These are phyloP conservation scores for Phortica magna DNA, from an alignment of 2,888 invertebrate genomes.

Conservation along the genomic window DNA sequence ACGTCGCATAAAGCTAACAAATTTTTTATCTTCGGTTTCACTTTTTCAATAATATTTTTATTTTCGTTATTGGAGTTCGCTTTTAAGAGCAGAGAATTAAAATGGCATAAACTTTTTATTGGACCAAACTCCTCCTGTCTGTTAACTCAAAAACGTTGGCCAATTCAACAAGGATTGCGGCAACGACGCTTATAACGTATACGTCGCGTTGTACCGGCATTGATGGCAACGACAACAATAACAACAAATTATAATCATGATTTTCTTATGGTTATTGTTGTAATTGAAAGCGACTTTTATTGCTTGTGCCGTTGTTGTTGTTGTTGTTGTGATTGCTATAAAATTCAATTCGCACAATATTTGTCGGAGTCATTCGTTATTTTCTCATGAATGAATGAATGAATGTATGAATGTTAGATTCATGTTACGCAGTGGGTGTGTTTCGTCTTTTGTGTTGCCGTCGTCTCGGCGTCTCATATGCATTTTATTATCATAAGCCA, in stretches of 20 bases:
- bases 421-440: constrained; percentile 18
- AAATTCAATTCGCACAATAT: constrained; percentile 15
- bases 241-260: neutral
- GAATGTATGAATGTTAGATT: constrained; percentile 9
- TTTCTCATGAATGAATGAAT: constrained; percentile 14
- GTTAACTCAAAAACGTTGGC: too few species aligned
- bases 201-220: neutral
- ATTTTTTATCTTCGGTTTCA: too few species aligned
- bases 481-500: constrained; percentile 24
- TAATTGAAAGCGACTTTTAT: constrained; percentile 8
- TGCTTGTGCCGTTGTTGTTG: constrained; percentile 1
- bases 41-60: too few species aligned
- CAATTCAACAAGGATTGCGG: neutral
- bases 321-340: constrained; percentile 38
- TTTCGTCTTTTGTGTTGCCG: neutral
- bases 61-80: too few species aligned
- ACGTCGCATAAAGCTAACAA: too few species aligned
- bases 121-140: too few species aligned
- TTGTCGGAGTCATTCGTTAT: constrained; percentile 32
- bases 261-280: neutral
- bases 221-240: neutral
- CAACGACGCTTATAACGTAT: too few species aligned
- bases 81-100: too few species aligned
- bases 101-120: too few species aligned
- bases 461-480: neutral